Percentiles rank a stretch among this genome's conserved stretches.
Evolutionary conservation across 2,797 vertebrate genomes (phyloP).

Genomic region (Avahi laniger): DNA sequence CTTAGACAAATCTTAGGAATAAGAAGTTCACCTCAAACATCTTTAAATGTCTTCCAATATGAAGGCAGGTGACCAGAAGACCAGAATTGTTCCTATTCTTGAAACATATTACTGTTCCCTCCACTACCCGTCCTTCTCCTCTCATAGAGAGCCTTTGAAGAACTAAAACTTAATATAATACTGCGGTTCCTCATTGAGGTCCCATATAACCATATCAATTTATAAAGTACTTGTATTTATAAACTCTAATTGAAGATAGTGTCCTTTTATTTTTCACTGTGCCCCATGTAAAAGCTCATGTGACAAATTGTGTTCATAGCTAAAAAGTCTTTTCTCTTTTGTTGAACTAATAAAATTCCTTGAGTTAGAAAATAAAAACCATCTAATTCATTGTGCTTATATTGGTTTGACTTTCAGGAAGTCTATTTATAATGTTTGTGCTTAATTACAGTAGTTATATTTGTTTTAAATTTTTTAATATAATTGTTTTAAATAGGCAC

Average conservation of each 20-base stretch:
- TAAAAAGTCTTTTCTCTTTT: background rate
- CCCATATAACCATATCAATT: background rate
- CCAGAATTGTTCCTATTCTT: background rate
- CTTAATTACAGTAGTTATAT: background rate
- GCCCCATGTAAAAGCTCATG: background rate
- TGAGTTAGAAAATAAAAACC: background rate
- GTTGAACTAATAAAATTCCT: background rate
- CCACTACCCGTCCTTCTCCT: background rate
- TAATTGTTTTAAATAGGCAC: background rate
- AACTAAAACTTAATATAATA: background rate
- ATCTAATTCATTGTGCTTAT: background rate
- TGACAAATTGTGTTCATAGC: background rate
- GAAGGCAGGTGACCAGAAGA: background rate
- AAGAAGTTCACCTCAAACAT: background rate
- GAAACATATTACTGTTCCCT: too few species aligned
- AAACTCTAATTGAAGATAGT: background rate
- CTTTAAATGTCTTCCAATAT: background rate
- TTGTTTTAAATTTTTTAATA: background rate
- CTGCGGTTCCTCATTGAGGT: fast-evolving
- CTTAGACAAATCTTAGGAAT: background rate
- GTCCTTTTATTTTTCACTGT: background rate
- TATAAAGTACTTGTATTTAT: background rate
- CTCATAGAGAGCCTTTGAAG: background rate
- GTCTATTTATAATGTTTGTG: background rate
- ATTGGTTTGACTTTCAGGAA: background rate